These are phyloP conservation scores for Maconellicoccus hirsutus DNA, from an alignment of 1,140 invertebrate species.

Conservation along the genomic window DNA sequence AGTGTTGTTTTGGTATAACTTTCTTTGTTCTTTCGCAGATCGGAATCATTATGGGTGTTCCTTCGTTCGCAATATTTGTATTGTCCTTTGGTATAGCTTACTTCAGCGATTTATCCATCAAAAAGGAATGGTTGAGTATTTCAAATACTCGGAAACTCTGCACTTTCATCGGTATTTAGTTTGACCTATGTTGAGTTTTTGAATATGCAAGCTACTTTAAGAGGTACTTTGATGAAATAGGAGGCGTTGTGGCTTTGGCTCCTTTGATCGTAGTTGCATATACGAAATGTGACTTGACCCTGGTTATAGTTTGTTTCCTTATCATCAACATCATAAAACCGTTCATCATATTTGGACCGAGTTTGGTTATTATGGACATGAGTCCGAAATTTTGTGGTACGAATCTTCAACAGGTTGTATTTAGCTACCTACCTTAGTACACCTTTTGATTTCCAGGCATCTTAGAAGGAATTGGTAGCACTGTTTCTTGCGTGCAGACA, in stretches of 20 bases:
- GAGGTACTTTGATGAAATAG: neutral
- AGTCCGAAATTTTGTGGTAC: constrained; percentile 14
- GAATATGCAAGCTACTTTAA: no score
- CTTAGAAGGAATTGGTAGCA: no score
- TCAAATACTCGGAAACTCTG: neutral
- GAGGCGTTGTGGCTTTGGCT: neutral
- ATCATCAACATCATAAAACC: neutral
- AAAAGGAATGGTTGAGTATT: neutral
- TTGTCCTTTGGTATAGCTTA: neutral
- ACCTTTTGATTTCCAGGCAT: no score
- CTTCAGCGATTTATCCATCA: neutral
- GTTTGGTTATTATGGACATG: neutral
- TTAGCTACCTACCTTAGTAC: no score
- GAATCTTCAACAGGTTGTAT: no score
- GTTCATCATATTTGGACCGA: neutral
- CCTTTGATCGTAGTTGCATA: neutral
- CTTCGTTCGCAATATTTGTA: neutral
- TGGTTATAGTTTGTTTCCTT: neutral
- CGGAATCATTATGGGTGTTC: neutral
- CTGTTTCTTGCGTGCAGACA: no score
- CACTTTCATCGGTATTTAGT: no score
- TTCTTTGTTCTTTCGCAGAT: neutral
- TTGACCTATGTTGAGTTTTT: no score
- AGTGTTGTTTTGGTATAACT: no score
- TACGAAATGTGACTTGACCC: neutral